phyloP scores from a whole-genome alignment of 1,140 invertebrate species.

The Telenomus remus region DNA sequence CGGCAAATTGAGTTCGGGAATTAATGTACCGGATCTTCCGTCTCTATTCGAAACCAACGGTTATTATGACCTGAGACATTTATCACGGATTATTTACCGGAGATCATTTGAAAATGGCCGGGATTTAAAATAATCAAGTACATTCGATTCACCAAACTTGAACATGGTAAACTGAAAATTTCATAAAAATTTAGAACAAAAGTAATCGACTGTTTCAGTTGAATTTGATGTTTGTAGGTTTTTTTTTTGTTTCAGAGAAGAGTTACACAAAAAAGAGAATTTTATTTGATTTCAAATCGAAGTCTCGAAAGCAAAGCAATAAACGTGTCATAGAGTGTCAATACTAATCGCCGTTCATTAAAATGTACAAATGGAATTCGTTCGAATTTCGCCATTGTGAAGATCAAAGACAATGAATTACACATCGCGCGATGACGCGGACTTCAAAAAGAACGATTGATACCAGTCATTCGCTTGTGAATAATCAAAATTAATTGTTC shows the following conservation, averaged over 20 bases:
- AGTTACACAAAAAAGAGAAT: too few species aligned
- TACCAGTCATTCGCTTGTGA: slow-evolving; percentile 31
- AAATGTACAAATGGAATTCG: slow-evolving; percentile 33
- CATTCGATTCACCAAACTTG: too few species aligned
- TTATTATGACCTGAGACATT: not conserved
- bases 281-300: too few species aligned
- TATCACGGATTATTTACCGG: too few species aligned
- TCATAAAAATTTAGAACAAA: too few species aligned
- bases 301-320: too few species aligned
- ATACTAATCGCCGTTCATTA: slow-evolving; percentile 32
- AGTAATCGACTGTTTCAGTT: too few species aligned
- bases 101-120: not conserved
- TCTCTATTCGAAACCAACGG: slow-evolving; percentile 7
- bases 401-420: slow-evolving; percentile 43
- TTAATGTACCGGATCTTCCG: slow-evolving; percentile 12
- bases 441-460: slow-evolving; percentile 29
- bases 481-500: slow-evolving; percentile 44
- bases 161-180: too few species aligned
- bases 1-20: slow-evolving; percentile 32
- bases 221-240: too few species aligned
- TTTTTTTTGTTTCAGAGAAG: too few species aligned
- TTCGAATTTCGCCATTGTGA: not conserved
- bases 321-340: not conserved
- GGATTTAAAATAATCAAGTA: not conserved
- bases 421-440: slow-evolving; percentile 12